A percentile compares a stretch with the other conserved stretches of the same genome.
Evolutionary conservation across 2,113 vertebrate genomes (phyloP).

Genomic region (Crotalus tigris): DNA sequence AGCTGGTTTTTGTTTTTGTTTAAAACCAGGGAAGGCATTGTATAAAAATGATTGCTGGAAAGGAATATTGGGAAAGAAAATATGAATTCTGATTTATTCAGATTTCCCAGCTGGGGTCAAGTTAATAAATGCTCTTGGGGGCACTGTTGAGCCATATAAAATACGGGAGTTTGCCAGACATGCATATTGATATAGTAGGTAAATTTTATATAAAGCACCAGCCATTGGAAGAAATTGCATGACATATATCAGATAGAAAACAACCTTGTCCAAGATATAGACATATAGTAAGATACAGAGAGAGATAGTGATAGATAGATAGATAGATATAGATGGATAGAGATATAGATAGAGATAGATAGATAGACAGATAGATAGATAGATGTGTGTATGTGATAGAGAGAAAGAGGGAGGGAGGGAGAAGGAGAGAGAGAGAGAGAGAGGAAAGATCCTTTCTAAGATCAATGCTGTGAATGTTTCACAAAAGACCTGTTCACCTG

Average conservation of each 20-base stretch:
- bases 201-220: not conserved
- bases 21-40: not conserved
- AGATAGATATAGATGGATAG: too few species aligned
- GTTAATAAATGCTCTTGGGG: not conserved
- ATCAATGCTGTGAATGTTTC: not conserved
- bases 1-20: not conserved
- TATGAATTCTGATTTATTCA: not conserved
- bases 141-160: not conserved
- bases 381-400: too few species aligned
- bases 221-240: not conserved
- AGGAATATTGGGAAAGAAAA: not conserved
- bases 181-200: not conserved
- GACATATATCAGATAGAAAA: not conserved
- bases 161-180: not conserved
- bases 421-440: too few species aligned
- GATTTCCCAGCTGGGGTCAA: not conserved
- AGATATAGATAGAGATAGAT: too few species aligned
- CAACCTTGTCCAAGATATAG: not conserved
- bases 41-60: not conserved
- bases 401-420: too few species aligned
- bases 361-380: rapidly evolving
- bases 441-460: not conserved
- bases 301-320: not conserved
- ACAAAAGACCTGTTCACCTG: not conserved
- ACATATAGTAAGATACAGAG: not conserved